A percentile compares a stretch with the other conserved stretches of the same genome.
Conservation (phyloP, 2,888 invertebrate genomes). For the Tetragnatha montana region DNA sequence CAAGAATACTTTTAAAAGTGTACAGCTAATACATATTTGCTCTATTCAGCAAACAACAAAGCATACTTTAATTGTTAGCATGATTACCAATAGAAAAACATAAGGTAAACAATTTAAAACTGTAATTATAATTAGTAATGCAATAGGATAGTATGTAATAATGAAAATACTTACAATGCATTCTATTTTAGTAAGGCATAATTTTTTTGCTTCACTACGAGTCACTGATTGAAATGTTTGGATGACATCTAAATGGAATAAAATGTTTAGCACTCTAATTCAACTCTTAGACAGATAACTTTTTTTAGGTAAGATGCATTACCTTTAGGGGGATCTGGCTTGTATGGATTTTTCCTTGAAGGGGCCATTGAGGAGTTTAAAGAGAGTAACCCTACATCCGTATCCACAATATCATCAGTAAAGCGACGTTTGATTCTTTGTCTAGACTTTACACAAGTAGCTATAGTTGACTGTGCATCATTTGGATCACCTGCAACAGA, state of each 20-base stretch:
- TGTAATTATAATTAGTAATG: too few relatives aligned
- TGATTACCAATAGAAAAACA: too few relatives aligned
- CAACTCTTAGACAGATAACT: background rate
- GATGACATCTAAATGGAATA: conserved; percentile 50
- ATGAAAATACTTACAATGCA: conserved; percentile 57
- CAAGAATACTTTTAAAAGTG: too few relatives aligned
- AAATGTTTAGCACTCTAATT: conserved; percentile 8
- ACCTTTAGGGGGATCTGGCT: conserved; percentile 59
- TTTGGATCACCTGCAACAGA: conserved; percentile 11
- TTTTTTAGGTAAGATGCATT: background rate
- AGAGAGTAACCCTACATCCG: conserved; percentile 55
- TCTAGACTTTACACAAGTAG: conserved; percentile 66
- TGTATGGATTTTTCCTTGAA: conserved; percentile 20
- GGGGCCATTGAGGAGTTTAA: conserved; percentile 45
- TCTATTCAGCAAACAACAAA: too few relatives aligned
- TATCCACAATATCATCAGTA: conserved; percentile 68
- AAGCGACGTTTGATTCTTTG: conserved; percentile 64
- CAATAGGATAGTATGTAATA: background rate
- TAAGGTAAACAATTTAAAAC: too few relatives aligned
- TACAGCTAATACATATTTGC: too few relatives aligned
- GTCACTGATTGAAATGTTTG: conserved; percentile 51
- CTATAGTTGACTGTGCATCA: conserved; percentile 61
- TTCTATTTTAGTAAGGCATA: conserved; percentile 53
- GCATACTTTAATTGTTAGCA: too few relatives aligned
- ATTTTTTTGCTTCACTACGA: conserved; percentile 58